phyloP scores from a whole-genome alignment of 2,113 vertebrate genomes.

The Zosterops pallidus region DNA sequence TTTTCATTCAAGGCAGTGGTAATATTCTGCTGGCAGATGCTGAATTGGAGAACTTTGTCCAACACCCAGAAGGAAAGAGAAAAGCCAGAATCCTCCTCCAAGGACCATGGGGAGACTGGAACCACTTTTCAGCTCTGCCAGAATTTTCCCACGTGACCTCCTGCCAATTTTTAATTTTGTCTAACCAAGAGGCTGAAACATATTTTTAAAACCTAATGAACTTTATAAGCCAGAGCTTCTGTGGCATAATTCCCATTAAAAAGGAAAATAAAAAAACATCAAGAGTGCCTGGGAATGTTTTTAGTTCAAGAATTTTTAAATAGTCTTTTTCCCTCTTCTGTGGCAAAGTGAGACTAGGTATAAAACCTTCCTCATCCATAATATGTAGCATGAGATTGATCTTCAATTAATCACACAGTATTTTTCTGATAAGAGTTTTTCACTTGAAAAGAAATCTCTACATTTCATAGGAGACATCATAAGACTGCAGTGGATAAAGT shows the following conservation, averaged over 20 bases:
- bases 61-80: neutral
- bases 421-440: neutral
- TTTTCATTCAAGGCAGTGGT: neutral
- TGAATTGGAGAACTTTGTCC: neutral
- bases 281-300: neutral
- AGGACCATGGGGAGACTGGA: neutral
- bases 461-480: neutral
- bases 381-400: neutral
- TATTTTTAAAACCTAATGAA: slow-evolving; percentile 43
- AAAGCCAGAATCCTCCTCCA: neutral
- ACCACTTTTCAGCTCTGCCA: neutral
- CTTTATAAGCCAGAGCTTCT: neutral
- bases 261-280: neutral
- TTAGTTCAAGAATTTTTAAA: neutral
- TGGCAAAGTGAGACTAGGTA: neutral
- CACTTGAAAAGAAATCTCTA: neutral
- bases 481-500: neutral
- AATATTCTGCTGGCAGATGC: neutral
- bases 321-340: neutral
- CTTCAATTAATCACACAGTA: neutral
- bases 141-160: neutral
- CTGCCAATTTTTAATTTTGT: slow-evolving; percentile 9
- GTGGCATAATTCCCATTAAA: neutral
- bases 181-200: neutral
- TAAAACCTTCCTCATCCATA: neutral